A percentile compares a stretch with the other conserved stretches of the same genome.
These are phyloP conservation scores for Suricata suricatta DNA, from an alignment of 2,113 vertebrate genomes.

Conservation along the genomic window DNA sequence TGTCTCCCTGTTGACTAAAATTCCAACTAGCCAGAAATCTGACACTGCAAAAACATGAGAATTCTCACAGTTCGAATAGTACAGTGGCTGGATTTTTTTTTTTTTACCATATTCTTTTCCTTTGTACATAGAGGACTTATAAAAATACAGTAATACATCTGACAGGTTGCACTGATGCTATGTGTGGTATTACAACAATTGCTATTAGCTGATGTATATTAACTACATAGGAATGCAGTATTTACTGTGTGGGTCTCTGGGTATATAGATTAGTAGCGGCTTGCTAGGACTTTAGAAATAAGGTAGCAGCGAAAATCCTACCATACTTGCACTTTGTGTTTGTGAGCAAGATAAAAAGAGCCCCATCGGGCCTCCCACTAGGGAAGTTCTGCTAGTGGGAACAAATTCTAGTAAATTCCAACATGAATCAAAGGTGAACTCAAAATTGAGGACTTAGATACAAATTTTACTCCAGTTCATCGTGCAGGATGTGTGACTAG, in stretches of 20 bases:
- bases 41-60: background rate
- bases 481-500: background rate
- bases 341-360: background rate
- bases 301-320: background rate
- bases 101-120: background rate
- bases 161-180: background rate
- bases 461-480: background rate
- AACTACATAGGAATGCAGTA: background rate
- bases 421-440: background rate
- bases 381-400: background rate
- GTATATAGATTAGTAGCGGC: background rate
- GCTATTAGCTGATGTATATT: background rate
- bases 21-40: conserved; percentile 1
- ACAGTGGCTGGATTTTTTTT: background rate
- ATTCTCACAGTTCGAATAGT: conserved; percentile 1
- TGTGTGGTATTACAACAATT: background rate
- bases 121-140: background rate
- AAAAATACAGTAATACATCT: background rate
- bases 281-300: background rate
- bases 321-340: background rate
- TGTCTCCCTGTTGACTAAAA: conserved; percentile 53
- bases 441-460: background rate
- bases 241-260: background rate
- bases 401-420: background rate
- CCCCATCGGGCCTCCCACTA: background rate